Evolutionary conservation across 2,113 vertebrate species (phyloP).

Genomic region (Tetrao urogallus): DNA sequence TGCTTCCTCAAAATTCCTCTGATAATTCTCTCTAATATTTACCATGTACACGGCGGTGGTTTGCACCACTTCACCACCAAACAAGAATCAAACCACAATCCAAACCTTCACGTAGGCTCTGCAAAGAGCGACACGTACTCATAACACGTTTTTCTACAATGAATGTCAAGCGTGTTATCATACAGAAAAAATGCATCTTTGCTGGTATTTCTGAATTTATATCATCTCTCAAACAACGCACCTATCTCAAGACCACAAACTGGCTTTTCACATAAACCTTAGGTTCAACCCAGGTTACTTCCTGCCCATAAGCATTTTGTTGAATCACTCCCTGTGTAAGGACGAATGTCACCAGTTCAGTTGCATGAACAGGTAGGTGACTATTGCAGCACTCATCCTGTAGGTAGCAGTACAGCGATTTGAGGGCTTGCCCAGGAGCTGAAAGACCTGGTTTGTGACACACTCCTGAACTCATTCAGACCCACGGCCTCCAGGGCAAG

Average conservation of each 20-base stretch:
- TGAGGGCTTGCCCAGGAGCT: background rate
- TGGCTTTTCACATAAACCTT: background rate
- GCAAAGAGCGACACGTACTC: background rate
- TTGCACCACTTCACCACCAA: background rate
- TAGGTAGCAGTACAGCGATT: background rate
- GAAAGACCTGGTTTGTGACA: background rate
- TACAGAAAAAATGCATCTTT: background rate
- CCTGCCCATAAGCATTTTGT: conserved; percentile 10
- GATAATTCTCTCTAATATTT: background rate
- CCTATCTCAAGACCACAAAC: background rate
- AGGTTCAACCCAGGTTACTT: conserved; percentile 1
- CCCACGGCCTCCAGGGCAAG: background rate
- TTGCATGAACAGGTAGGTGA: background rate
- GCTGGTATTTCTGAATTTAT: background rate
- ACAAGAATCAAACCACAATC: background rate
- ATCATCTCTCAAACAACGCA: background rate
- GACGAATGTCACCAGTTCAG: background rate
- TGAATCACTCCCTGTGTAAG: background rate
- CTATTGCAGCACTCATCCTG: background rate
- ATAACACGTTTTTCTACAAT: background rate
- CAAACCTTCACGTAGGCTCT: background rate
- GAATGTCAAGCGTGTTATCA: background rate
- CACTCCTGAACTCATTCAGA: background rate
- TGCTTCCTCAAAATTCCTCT: conserved; percentile 6
- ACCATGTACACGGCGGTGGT: background rate